Evolutionary conservation across 1,140 invertebrate species (phyloP), one percentile per base, ranked within the genome.

Genomic region (Scylla paramamosain): DNA sequence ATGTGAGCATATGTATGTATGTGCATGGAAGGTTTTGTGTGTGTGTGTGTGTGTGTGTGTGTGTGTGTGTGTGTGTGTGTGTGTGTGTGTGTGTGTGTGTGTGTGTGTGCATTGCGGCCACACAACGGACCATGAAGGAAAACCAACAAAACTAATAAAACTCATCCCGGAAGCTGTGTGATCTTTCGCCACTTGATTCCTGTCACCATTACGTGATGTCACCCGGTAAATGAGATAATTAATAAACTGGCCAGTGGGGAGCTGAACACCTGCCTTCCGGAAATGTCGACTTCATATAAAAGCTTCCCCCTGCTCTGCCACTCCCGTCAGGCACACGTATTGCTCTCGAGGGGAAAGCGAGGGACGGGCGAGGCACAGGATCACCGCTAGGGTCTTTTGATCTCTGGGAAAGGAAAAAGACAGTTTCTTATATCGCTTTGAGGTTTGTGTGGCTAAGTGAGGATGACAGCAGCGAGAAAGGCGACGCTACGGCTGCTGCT

Each of bases 11-110:
- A 4, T 48, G 46, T 48, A 14, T 90, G 32, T 90, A 32, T 90
- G n/a, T n/a, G n/a, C n/a, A n/a, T n/a, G n/a, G n/a, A n/a, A n/a
- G n/a, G n/a, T n/a, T n/a, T n/a, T n/a, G 88, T 90, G 88, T 92
- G 12, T 92, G 12, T 88, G 31, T 88, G 87, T 67, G 90, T 48
- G 52, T 91, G 45, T 77, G 46, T 92, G 91, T 92, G 48, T 92
- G 28, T 91, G 91, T 59, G 52, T 59, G 52, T 59, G 45, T 14
- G 39, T 91, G 39, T 29, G 31, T 48, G 16, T 45, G 48, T 91
- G n/a, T 29, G 4, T 20, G 39, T 28, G 45, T 91, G 32, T 45
- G 89, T 45, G 89, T 91, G 32, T 52, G 89, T 87, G 86, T 87
- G 86, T 87, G 86, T 87, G 86, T 87, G 29, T n/a, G 77, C 28